Conservation (phyloP, 2,113 vertebrate genomes). For the Pygathrix nemaeus region DNA sequence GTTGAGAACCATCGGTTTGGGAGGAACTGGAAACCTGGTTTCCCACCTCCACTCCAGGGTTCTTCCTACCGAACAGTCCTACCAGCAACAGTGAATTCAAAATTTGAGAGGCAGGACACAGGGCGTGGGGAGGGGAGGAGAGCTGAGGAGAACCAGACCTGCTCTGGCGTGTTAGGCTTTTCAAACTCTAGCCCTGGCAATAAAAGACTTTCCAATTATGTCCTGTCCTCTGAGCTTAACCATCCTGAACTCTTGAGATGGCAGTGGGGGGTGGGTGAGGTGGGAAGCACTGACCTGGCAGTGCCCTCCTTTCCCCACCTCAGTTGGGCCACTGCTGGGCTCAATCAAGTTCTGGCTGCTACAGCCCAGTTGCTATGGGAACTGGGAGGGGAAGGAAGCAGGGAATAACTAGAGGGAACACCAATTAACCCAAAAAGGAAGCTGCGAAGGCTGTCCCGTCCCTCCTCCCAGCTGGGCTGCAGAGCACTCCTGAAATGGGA, state of each 20-base stretch:
- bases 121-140: neutral
- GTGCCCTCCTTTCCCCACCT: constrained; percentile 43
- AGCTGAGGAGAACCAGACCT: neutral
- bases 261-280: neutral
- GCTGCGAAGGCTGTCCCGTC: constrained; percentile 42
- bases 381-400: constrained; percentile 64
- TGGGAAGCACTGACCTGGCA: neutral
- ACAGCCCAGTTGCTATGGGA: constrained; percentile 77
- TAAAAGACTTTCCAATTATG: neutral
- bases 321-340: constrained; percentile 40
- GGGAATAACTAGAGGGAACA: constrained; percentile 70
- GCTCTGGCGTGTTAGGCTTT: neutral
- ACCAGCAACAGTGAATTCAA: neutral
- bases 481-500: constrained; percentile 50
- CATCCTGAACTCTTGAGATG: neutral
- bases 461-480: constrained; percentile 14
- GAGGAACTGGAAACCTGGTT: constrained; percentile 28
- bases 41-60: neutral
- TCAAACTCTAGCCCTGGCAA: neutral
- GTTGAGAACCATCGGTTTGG: neutral
- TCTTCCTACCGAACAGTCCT: constrained; percentile 11
- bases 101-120: neutral
- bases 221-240: neutral
- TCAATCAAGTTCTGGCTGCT: constrained; percentile 68
- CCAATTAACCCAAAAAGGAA: constrained; percentile 76